phyloP scores from a whole-genome alignment of 2,113 vertebrate genomes.

The Carassius carassius region DNA sequence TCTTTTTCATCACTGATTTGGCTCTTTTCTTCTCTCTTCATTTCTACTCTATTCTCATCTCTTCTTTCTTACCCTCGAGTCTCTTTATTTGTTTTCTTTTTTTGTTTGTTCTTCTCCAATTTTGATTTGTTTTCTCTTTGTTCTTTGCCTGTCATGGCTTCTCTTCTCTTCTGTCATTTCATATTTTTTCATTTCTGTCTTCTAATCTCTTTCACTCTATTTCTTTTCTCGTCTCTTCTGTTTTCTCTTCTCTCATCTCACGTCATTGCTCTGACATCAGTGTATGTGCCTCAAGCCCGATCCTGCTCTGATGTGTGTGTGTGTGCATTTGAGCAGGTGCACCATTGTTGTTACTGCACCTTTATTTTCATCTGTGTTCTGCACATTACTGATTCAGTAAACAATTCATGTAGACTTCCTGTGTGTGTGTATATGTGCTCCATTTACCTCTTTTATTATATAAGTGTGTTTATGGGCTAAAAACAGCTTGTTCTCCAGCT shows the following conservation, averaged over 20 bases:
- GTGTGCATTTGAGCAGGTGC: constrained; percentile 8
- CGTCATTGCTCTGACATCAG: not conserved
- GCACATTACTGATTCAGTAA: constrained; percentile 6
- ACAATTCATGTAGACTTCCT: constrained; percentile 4
- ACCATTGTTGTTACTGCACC: not conserved
- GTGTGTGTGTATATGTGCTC: not conserved
- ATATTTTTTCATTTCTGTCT: no score
- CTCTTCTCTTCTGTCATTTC: not conserved
- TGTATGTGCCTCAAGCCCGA: not conserved
- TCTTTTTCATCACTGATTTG: not conserved
- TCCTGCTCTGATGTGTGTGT: not conserved
- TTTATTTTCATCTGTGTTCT: not conserved
- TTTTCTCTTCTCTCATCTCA: not conserved
- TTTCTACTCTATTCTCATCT: no score
- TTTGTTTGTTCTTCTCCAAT: not conserved
- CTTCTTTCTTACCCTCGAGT: no score
- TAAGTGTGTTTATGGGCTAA: not conserved
- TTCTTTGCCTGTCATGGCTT: no score
- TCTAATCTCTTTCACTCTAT: no score
- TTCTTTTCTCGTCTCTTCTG: no score
- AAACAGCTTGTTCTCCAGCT: not conserved
- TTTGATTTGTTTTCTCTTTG: no score
- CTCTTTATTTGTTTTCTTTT: not conserved
- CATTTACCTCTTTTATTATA: constrained; percentile 22
- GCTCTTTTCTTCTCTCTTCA: not conserved